Evolutionary conservation across 2,113 vertebrate species (phyloP).

Genomic region (Dicentrarchus labrax): DNA sequence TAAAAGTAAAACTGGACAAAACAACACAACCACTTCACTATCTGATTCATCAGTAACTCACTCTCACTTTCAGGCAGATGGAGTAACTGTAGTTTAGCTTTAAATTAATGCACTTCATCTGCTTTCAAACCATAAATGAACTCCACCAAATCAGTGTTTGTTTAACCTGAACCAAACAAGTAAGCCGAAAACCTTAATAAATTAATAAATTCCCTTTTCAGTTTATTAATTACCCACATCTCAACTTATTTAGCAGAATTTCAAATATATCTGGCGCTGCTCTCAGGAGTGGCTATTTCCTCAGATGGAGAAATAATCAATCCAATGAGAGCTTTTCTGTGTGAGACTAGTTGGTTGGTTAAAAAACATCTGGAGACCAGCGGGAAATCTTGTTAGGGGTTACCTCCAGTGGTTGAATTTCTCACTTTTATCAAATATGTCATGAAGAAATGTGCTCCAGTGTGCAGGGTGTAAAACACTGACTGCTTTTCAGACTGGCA

Average conservation of each 20-base stretch:
- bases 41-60: not conserved
- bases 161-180: not conserved
- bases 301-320: not conserved
- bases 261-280: not conserved
- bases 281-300: not conserved
- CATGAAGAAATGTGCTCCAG: not conserved
- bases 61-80: not conserved
- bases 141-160: not conserved
- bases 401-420: not conserved
- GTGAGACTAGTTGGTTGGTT: not conserved
- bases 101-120: not conserved
- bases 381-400: not conserved
- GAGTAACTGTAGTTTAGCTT: not conserved
- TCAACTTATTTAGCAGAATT: not conserved
- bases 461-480: not conserved
- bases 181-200: not conserved
- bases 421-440: not conserved
- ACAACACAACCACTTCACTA: not conserved
- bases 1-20: not conserved
- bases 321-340: not conserved
- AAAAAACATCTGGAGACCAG: not conserved
- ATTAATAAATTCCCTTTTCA: not conserved
- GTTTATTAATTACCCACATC: not conserved
- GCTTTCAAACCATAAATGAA: not conserved
- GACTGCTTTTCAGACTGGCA: not conserved